These are phyloP conservation scores for Catocala nupta DNA, from an alignment of 2,888 invertebrate genomes.

Conservation along the genomic window DNA sequence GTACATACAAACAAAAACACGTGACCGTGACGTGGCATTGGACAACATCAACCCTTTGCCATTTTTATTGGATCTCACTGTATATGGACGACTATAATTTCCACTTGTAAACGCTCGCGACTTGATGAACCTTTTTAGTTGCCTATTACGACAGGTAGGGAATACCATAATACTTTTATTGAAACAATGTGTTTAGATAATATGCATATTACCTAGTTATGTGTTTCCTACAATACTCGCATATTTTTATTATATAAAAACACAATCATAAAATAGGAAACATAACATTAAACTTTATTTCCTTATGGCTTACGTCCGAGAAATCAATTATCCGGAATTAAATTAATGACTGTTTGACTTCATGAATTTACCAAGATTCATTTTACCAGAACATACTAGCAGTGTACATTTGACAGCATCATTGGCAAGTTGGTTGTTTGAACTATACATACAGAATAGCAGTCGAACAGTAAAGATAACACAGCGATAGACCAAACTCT, in stretches of 20 bases:
- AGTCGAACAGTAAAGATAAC: constrained; percentile 7
- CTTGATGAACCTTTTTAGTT: no score
- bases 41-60: no score
- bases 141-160: no score
- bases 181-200: no score
- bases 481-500: constrained; percentile 10
- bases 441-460: constrained; percentile 7
- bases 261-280: constrained; percentile 32
- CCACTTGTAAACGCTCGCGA: no score
- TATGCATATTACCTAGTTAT: no score
- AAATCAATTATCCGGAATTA: constrained; percentile 34
- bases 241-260: not conserved
- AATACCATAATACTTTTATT: no score
- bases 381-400: constrained; percentile 10
- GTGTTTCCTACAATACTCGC: not conserved
- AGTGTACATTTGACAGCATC: constrained; percentile 14
- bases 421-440: constrained; percentile 16
- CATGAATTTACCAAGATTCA: constrained; percentile 25
- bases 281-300: constrained; percentile 37
- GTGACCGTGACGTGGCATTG: constrained; percentile 14
- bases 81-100: no score
- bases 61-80: no score
- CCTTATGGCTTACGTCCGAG: constrained; percentile 40
- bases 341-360: constrained; percentile 25
- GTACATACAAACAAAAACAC: constrained; percentile 15